phyloP scores from a whole-genome alignment of 2,113 vertebrate genomes.

The human region DNA sequence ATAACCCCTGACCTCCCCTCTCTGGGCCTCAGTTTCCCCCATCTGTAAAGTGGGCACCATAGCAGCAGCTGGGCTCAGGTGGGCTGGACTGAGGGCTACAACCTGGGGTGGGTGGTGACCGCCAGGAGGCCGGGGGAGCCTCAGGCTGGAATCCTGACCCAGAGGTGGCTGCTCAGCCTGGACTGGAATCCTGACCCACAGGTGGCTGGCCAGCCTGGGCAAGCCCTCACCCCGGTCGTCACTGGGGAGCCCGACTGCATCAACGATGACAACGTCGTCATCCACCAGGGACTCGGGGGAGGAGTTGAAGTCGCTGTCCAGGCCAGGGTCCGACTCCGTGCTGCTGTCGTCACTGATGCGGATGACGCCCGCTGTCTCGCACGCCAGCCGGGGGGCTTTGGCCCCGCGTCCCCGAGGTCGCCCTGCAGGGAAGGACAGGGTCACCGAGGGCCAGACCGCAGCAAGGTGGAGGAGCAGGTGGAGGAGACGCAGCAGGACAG shows the following conservation, averaged over 20 bases:
- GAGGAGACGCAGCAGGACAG: not conserved
- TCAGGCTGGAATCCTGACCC: not conserved
- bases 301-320: constrained; percentile 97
- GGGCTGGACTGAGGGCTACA: not conserved
- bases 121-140: not conserved
- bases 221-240: constrained; percentile 78
- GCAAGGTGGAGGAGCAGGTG: not conserved
- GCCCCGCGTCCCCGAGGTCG: constrained; percentile 86
- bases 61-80: not conserved
- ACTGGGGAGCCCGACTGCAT: constrained; percentile 46
- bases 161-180: not conserved
- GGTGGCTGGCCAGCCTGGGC: no score
- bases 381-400: constrained; percentile 84
- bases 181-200: not conserved
- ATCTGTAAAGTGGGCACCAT: fast-evolving
- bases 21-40: not conserved
- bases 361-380: constrained; percentile 86
- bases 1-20: fast-evolving
- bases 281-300: constrained; percentile 95
- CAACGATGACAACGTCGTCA: constrained; percentile 93
- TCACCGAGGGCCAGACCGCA: fast-evolving
- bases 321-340: constrained; percentile 91
- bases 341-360: constrained; percentile 97
- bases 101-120: not conserved
- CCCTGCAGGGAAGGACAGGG: constrained; percentile 80